Conservation (phyloP, 2,113 vertebrate species). For the Bettongia penicillata region DNA sequence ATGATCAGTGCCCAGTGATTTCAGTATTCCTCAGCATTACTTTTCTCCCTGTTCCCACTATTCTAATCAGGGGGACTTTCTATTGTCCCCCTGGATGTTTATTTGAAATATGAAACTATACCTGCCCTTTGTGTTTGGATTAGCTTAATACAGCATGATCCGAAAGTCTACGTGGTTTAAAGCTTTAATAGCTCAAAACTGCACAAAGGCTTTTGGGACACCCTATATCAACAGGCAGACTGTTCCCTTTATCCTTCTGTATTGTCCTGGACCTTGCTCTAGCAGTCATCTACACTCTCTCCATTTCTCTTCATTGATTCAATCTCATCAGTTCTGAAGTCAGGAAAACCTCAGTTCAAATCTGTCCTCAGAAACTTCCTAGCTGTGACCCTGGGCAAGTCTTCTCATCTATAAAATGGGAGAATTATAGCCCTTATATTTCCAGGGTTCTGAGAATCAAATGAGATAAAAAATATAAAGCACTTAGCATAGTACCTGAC, state of each 20-base stretch:
- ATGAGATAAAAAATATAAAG: not conserved
- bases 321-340: not conserved
- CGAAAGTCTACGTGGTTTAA: not conserved
- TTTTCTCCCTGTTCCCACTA: not conserved
- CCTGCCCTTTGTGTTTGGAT: not conserved
- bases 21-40: not conserved
- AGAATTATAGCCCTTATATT: not conserved
- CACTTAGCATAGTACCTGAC: not conserved
- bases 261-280: not conserved
- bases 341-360: not conserved
- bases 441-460: not conserved
- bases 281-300: not conserved
- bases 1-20: not conserved
- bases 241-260: not conserved
- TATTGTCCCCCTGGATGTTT: not conserved
- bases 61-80: not conserved
- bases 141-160: not conserved
- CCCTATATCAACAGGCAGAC: not conserved
- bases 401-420: not conserved
- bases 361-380: not conserved
- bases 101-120: not conserved
- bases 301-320: not conserved
- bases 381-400: not conserved
- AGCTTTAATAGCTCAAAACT: not conserved
- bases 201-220: not conserved